These are phyloP conservation scores for Dysidea cf. avara DNA, from an alignment of 37 sponge, comb jelly and placozoan genomes.

Conservation along the genomic window DNA sequence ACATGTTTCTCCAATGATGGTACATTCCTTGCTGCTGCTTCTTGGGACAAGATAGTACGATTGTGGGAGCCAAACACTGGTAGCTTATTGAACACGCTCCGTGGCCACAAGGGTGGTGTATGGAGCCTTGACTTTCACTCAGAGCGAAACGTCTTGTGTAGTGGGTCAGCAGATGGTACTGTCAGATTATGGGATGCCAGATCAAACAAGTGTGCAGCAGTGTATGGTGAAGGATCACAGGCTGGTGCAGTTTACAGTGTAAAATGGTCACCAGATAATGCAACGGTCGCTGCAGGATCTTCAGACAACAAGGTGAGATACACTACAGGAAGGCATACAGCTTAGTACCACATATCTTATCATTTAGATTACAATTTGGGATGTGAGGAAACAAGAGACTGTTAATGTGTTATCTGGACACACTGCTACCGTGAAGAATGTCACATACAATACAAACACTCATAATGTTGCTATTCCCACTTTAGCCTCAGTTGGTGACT, in stretches of 20 bases:
- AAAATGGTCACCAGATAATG: slow-evolving; percentile 79
- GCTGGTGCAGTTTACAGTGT: slow-evolving; percentile 60
- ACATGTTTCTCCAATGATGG: slow-evolving; percentile 52
- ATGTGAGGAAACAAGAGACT: slow-evolving; percentile 45
- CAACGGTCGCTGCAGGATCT: slow-evolving; percentile 67
- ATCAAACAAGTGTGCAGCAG: slow-evolving; percentile 22
- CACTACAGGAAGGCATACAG: not conserved
- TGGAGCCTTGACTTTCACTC: slow-evolving; percentile 82
- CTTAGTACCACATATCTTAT: not conserved
- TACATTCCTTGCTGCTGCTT: slow-evolving; percentile 72
- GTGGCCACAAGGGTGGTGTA: slow-evolving; percentile 70
- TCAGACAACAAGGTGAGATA: slow-evolving; percentile 62
- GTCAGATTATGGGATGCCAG: slow-evolving; percentile 79
- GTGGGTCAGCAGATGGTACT: slow-evolving; percentile 65
- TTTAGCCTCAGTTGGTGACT: slow-evolving; percentile 80
- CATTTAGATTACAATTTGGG: slow-evolving; percentile 79
- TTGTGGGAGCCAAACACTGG: slow-evolving; percentile 78
- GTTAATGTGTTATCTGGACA: slow-evolving; percentile 73
- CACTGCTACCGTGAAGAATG: slow-evolving; percentile 61
- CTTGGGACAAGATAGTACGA: slow-evolving; percentile 83
- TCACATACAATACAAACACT: slow-evolving; percentile 61
- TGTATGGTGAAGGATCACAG: slow-evolving; percentile 46
- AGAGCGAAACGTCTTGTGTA: slow-evolving; percentile 44
- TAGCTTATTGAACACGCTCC: slow-evolving; percentile 52
- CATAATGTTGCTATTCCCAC: slow-evolving; percentile 36